Base-by-base conservation (phyloP, 2,113 vertebrate species). In the Anarhynchus alexandrinus region DNA sequence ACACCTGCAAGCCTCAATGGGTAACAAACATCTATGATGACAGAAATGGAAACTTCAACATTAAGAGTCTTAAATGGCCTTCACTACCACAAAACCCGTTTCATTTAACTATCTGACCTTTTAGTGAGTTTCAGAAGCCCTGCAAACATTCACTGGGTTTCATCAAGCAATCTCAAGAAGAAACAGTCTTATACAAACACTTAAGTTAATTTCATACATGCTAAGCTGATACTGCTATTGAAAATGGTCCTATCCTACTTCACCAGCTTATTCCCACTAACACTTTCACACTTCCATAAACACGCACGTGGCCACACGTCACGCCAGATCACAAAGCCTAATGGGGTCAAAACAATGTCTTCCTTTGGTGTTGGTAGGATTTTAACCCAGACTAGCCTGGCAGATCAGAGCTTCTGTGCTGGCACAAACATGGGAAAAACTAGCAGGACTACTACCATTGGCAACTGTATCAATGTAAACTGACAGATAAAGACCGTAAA, bases 231-330 rank as follows among this genome's bases (percentile, higher is more conserved):
- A 15, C 3, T 38, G 11, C 32, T 80, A 30, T 3, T 73, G n/a
- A 73, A 77, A 73, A 45, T 0, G 6, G 30, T 61, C 42, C 42
- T 70, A 23, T n/a, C 15, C 26, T 34, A 81, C 12, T 29, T 54
- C 42, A 67, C 8, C 12, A 78, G 17, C 7, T 82, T 54, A 77
- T n/a, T 78, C 12, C 23, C 38, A 15, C 15, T 42, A 80, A 43
- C 11, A 57, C 74, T 45, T 86, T 65, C 59, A 90, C 27, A 42
- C 17, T 74, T 73, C 21, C 49, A 51, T 34, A 51, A 84, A 54
- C 20, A 25, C 5, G 15, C 4, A 42, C 0, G 1, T 40, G 23
- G 22, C 78, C 54, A 57, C 0, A 0, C 4, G 0, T 36, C 15
- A 51, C 26, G 52, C 1, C n/a, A 78, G 40, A n/a, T n/a, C 36